Evolutionary conservation across 2,888 invertebrate genomes (phyloP).

Genomic region (Lutraria lutraria): DNA sequence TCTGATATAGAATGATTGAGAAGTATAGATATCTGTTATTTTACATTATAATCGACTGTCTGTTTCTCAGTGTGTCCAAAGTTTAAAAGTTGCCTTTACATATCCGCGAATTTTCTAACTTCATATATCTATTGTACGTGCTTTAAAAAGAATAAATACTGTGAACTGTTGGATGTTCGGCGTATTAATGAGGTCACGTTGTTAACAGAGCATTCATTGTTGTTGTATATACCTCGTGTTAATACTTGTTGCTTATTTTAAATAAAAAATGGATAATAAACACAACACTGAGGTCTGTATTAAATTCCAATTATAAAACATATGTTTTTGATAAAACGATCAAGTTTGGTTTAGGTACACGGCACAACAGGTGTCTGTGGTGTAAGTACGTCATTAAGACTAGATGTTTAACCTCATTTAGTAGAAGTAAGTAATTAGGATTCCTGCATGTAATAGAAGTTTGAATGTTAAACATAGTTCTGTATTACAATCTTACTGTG

Average conservation of each 20-base stretch:
- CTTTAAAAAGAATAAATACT: conserved; percentile 19
- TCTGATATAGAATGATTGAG: not conserved
- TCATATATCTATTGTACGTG: not conserved
- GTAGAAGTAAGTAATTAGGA: not conserved
- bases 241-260: not conserved
- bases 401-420: not conserved
- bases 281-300: not conserved
- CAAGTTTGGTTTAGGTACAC: conserved; percentile 8
- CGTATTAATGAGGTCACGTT: not conserved
- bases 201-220: conserved; percentile 8
- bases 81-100: too few species aligned
- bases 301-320: not conserved
- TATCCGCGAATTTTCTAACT: too few species aligned
- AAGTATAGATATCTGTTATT: too few species aligned
- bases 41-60: too few species aligned
- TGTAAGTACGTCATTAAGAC: conserved; percentile 10
- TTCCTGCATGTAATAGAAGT: not conserved
- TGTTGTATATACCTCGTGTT: not conserved
- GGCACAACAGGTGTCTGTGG: conserved; percentile 18
- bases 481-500: not conserved
- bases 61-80: too few species aligned
- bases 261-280: not conserved
- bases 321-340: not conserved
- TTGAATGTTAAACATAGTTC: not conserved
- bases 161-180: not conserved